Evolutionary conservation across 1,140 invertebrate genomes (phyloP).

Genomic region (Bradynema listronoti): DNA sequence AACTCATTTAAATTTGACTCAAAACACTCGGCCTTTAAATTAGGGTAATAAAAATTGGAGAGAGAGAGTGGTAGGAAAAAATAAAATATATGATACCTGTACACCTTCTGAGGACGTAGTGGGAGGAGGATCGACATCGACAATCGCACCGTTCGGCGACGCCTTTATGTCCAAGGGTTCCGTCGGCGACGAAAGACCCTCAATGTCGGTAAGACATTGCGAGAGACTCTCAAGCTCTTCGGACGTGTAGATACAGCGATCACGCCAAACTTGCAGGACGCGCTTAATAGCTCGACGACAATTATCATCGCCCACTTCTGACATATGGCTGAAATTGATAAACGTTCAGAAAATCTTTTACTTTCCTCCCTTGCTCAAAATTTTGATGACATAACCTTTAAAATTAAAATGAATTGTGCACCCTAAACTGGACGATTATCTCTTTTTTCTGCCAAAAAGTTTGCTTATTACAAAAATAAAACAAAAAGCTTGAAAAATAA

Average conservation of each 20-base stretch:
- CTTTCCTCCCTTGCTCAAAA: slow-evolving; percentile 2
- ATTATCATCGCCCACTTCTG: slow-evolving; percentile 12
- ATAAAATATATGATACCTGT: not conserved
- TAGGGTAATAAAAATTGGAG: no score
- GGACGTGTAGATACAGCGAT: slow-evolving; percentile 21
- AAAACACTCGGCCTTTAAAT: no score
- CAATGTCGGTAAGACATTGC: slow-evolving; percentile 14
- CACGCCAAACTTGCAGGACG: slow-evolving; percentile 30
- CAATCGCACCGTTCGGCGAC: slow-evolving; percentile 13
- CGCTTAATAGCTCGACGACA: slow-evolving; percentile 5
- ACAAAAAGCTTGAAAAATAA: no score
- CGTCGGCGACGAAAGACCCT: slow-evolving; percentile 14
- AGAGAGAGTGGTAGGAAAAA: slow-evolving; percentile 7
- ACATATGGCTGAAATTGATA: slow-evolving; percentile 20
- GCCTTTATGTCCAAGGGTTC: slow-evolving; percentile 6
- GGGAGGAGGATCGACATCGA: not conserved
- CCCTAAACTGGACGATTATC: no score
- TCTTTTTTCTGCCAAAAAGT: no score
- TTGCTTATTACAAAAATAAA: no score
- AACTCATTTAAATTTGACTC: no score
- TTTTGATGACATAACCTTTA: no score
- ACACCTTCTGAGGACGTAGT: slow-evolving; percentile 3
- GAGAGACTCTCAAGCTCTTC: slow-evolving; percentile 22
- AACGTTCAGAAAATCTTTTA: not conserved
- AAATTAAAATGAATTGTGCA: no score